Conservation (phyloP, 2,113 vertebrate genomes). For the Cichladusa arquata region DNA sequence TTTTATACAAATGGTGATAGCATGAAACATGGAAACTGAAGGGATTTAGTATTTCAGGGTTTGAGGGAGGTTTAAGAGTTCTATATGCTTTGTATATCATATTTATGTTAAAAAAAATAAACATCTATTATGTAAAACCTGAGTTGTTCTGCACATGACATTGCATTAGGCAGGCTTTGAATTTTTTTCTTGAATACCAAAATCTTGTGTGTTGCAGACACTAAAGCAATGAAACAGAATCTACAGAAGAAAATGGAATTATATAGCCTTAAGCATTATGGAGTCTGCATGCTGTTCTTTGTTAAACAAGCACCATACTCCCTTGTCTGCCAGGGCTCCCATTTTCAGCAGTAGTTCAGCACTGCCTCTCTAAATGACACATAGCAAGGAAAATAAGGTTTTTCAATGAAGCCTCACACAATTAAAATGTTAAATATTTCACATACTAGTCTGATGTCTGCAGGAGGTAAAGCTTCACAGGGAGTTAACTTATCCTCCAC, state of each 20-base stretch:
- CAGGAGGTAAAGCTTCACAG: constrained; percentile 32
- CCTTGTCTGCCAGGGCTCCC: constrained; percentile 24
- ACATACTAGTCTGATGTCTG: constrained; percentile 18
- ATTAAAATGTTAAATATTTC: constrained; percentile 68
- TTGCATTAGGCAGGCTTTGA: neutral
- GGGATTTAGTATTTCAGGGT: neutral
- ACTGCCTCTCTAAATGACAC: constrained; percentile 13
- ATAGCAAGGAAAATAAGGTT: constrained; percentile 51
- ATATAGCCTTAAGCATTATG: constrained; percentile 35
- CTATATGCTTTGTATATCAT: neutral
- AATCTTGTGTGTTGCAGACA: neutral
- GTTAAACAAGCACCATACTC: constrained; percentile 54
- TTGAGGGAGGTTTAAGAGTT: neutral
- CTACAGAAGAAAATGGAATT: constrained; percentile 45
- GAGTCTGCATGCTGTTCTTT: constrained; percentile 53
- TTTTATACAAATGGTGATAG: neutral
- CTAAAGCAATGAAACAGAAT: neutral
- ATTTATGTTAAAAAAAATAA: neutral
- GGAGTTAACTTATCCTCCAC: neutral
- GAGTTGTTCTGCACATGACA: neutral
- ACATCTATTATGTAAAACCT: neutral
- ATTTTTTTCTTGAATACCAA: neutral
- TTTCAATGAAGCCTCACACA: constrained; percentile 40
- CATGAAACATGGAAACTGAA: neutral
- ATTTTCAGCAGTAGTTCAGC: constrained; percentile 16